Conservation (phyloP, 2,113 vertebrate species). For the Microcebus tavaratra region DNA sequence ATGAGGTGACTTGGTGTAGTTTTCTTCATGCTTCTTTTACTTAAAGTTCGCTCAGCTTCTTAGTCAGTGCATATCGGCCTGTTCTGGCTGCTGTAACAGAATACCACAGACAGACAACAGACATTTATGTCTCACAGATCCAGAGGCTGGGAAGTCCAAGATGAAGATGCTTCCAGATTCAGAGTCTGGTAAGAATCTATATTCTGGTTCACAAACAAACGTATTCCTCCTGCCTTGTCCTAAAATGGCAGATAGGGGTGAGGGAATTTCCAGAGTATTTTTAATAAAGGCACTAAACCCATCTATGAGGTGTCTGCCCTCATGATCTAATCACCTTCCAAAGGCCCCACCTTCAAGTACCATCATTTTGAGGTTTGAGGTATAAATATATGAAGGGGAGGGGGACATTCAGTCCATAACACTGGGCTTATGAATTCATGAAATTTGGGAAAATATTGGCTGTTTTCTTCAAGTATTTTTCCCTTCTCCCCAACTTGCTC, state of each 20-base stretch:
- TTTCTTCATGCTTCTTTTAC: not conserved
- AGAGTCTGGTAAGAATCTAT: not conserved
- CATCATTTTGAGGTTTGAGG: not conserved
- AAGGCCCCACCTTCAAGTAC: too few relatives aligned
- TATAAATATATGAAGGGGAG: not conserved
- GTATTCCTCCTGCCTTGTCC: not conserved
- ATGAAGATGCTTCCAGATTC: not conserved
- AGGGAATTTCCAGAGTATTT: not conserved
- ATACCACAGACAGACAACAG: not conserved
- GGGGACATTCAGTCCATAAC: not conserved
- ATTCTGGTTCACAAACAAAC: not conserved
- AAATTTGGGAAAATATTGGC: not conserved
- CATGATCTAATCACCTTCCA: too few relatives aligned
- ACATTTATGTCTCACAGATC: not conserved
- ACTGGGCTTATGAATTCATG: not conserved
- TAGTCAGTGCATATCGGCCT: not conserved
- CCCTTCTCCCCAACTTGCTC: not conserved
- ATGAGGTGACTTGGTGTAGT: not conserved
- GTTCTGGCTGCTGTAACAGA: not conserved
- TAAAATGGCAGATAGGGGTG: not conserved
- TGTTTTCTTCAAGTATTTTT: not conserved
- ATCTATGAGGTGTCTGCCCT: not conserved
- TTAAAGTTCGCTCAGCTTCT: not conserved
- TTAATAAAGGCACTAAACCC: not conserved
- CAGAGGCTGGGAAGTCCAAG: not conserved